Conservation (phyloP, 2,888 invertebrate genomes). For the Cheilosia soror region DNA sequence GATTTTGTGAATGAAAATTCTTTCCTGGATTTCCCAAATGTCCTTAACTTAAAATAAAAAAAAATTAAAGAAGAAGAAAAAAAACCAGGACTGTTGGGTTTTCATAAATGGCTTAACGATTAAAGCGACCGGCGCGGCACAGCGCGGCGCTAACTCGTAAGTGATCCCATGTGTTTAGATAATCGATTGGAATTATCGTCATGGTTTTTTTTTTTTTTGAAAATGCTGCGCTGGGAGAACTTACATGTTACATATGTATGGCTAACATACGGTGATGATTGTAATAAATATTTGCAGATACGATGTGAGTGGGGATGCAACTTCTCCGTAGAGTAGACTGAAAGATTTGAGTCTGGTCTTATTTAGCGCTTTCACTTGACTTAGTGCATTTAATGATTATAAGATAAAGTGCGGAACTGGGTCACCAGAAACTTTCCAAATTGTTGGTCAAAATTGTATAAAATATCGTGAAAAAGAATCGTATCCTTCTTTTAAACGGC, state of each 20-base stretch:
- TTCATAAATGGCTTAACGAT: conserved; percentile 38
- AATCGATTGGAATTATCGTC: conserved; percentile 22
- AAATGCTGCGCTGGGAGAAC: neutral
- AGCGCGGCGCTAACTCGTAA: conserved; percentile 57
- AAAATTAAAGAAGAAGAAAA: neutral
- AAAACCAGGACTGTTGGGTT: conserved; percentile 50
- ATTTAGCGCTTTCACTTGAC: too few relatives aligned
- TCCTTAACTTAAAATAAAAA: neutral
- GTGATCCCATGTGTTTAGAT: conserved; percentile 36
- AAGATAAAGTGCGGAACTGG: too few relatives aligned
- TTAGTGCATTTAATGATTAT: too few relatives aligned
- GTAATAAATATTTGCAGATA: neutral
- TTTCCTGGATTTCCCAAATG: conserved; percentile 20
- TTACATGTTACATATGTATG: conserved; percentile 1
- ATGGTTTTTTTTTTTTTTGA: neutral
- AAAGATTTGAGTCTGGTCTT: too few relatives aligned
- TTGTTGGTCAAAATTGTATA: too few relatives aligned
- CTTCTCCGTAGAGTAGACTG: too few relatives aligned
- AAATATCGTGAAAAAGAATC: too few relatives aligned
- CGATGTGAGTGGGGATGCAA: neutral
- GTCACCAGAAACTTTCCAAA: too few relatives aligned
- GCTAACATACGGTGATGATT: neutral
- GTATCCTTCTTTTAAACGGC: too few relatives aligned
- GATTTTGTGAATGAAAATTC: conserved; percentile 46
- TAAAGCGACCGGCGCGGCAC: conserved; percentile 30